These are phyloP conservation scores for Philopedon plagiatum DNA, from an alignment of 2,888 invertebrate genomes.

Conservation along the genomic window DNA sequence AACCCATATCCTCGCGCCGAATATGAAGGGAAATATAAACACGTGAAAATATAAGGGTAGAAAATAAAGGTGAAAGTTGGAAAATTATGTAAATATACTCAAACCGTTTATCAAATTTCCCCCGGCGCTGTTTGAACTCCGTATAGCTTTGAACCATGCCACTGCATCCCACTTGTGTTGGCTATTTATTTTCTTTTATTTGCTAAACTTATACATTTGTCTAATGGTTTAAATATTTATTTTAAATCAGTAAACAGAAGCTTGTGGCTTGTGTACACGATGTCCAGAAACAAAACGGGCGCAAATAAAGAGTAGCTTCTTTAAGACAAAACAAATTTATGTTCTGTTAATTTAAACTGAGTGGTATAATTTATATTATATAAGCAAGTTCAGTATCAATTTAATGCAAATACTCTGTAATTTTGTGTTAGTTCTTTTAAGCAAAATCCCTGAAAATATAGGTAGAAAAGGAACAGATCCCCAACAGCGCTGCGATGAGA, in stretches of 20 bases:
- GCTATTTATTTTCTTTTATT: conserved; percentile 40
- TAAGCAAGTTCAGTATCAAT: too few species aligned
- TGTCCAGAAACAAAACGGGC: too few species aligned
- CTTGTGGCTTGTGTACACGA: not conserved
- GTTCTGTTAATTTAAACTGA: too few species aligned
- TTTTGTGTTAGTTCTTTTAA: too few species aligned
- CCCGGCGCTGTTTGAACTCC: conserved; percentile 46
- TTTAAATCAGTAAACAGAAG: not conserved
- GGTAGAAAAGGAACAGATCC: too few species aligned
- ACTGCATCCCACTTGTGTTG: conserved; percentile 30
- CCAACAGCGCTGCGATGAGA: too few species aligned
- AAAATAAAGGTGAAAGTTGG: conserved; percentile 51
- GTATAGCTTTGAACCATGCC: conserved; percentile 43
- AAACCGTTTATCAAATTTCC: conserved; percentile 51
- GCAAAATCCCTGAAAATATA: too few species aligned
- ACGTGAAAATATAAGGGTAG: conserved; percentile 43
- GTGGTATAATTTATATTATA: too few species aligned
- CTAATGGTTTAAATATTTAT: conserved; percentile 19
- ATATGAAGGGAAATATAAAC: conserved; percentile 38
- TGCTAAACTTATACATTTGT: conserved; percentile 11
- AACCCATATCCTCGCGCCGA: conserved; percentile 20
- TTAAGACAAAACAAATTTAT: too few species aligned
- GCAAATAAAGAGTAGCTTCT: too few species aligned
- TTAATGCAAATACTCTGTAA: too few species aligned
- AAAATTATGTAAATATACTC: conserved; percentile 50